phyloP scores from a whole-genome alignment of 2,797 vertebrate genomes.

The Paedocypris micromegethes region DNA sequence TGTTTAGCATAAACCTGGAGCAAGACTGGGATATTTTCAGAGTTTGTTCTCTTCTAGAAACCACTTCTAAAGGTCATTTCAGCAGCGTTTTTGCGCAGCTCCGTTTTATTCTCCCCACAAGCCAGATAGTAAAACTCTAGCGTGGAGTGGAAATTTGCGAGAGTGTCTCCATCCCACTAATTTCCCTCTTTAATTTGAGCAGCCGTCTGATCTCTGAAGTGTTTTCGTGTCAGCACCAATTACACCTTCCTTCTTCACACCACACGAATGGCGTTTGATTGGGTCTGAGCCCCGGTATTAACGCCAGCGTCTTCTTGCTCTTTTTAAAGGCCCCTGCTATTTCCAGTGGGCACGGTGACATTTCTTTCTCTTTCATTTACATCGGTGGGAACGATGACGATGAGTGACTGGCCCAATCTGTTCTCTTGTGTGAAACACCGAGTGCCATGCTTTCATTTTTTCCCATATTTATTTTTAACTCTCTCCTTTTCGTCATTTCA shows the following conservation, averaged over 20 bases:
- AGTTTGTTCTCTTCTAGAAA: too few relatives aligned
- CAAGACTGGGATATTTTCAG: too few relatives aligned
- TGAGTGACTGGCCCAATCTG: conserved; percentile 30
- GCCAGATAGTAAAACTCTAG: conserved; percentile 16
- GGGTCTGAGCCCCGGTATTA: conserved; percentile 18
- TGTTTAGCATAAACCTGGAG: too few relatives aligned
- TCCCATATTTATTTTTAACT: conserved; percentile 5
- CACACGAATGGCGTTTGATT: conserved; percentile 41
- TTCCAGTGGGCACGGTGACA: conserved; percentile 2
- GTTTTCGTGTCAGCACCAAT: conserved; percentile 52
- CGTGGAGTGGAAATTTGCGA: conserved; percentile 31
- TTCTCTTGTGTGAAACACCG: conserved; percentile 12
- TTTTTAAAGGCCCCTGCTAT: conserved; percentile 23
- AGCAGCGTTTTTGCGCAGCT: too few relatives aligned
- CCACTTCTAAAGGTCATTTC: too few relatives aligned
- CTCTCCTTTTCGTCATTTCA: conserved; percentile 6
- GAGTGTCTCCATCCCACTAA: conserved; percentile 36
- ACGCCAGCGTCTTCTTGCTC: neutral
- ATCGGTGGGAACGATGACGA: conserved; percentile 14
- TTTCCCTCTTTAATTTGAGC: conserved; percentile 49
- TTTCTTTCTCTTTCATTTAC: conserved; percentile 27
- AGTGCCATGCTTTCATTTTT: neutral
- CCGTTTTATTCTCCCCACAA: conserved; percentile 5
- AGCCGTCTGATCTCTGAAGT: conserved; percentile 45
- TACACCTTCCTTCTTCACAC: conserved; percentile 37